Evolutionary conservation across 2,888 invertebrate genomes (phyloP).

Genomic region (Metellina segmentata): DNA sequence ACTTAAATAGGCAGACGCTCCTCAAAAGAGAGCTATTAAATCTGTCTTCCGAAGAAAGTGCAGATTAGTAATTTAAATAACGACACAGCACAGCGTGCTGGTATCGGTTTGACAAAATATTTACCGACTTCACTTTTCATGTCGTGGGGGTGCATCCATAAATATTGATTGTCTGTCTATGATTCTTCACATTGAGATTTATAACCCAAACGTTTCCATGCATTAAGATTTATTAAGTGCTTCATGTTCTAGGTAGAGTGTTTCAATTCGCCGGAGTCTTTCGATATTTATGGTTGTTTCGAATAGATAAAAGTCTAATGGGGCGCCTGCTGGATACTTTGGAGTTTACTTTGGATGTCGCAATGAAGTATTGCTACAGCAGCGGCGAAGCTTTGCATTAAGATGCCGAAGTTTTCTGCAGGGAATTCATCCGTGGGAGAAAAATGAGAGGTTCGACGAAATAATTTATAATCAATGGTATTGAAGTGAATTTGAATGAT

Average conservation of each 20-base stretch:
- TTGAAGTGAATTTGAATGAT: too few species aligned
- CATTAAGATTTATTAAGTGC: slow-evolving; percentile 4
- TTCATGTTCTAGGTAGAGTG: background rate
- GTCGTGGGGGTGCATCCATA: background rate
- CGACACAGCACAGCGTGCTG: background rate
- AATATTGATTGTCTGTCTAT: slow-evolving; percentile 16
- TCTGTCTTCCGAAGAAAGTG: too few species aligned
- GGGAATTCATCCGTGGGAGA: too few species aligned
- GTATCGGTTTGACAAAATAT: background rate
- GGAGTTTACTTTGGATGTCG: background rate
- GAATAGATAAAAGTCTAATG: background rate
- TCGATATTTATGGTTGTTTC: background rate
- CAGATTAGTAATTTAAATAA: background rate
- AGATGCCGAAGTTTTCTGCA: too few species aligned
- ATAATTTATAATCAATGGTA: too few species aligned
- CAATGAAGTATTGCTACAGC: background rate
- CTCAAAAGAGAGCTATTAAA: too few species aligned
- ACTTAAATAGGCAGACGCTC: too few species aligned
- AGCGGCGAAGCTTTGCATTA: background rate
- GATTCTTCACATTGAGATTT: background rate
- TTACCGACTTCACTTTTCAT: background rate
- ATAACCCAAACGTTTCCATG: background rate
- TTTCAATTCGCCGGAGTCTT: background rate
- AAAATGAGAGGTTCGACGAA: too few species aligned
- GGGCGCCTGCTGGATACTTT: background rate